These are phyloP conservation scores for Phalanger gymnotis DNA, from an alignment of 2,797 vertebrate genomes.

Conservation along the genomic window DNA sequence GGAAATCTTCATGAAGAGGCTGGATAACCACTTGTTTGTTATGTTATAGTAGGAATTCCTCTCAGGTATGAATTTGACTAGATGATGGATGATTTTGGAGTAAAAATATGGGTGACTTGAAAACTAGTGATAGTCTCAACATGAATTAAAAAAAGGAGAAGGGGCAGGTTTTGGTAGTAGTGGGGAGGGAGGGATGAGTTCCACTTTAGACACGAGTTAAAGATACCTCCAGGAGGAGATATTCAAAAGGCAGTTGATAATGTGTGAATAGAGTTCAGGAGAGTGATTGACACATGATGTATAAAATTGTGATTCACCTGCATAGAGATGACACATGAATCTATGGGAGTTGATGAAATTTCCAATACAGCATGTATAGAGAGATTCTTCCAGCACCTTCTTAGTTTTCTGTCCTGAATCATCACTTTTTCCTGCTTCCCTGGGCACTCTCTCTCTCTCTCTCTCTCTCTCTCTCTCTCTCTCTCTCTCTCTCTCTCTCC, in stretches of 20 bases:
- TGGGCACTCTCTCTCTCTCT: not conserved
- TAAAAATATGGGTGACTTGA: not conserved
- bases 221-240: not conserved
- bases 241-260: not conserved
- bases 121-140: not conserved
- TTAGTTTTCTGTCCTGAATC: not conserved
- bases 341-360: not conserved
- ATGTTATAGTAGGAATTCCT: not conserved
- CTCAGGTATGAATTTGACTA: not conserved
- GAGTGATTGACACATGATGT: not conserved
- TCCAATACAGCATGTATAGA: not conserved
- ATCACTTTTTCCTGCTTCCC: not conserved
- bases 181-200: not conserved
- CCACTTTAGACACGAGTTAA: not conserved
- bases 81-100: not conserved
- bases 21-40: not conserved
- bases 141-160: not conserved
- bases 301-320: not conserved
- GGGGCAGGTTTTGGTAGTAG: not conserved
- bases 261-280: not conserved
- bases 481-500: no score
- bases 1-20: not conserved
- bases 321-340: not conserved
- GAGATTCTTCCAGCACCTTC: not conserved
- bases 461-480: no score